Percentiles rank a stretch among this genome's conserved stretches.
Conservation (phyloP, 2,888 invertebrate species). For the Heterodera filipjevi region DNA sequence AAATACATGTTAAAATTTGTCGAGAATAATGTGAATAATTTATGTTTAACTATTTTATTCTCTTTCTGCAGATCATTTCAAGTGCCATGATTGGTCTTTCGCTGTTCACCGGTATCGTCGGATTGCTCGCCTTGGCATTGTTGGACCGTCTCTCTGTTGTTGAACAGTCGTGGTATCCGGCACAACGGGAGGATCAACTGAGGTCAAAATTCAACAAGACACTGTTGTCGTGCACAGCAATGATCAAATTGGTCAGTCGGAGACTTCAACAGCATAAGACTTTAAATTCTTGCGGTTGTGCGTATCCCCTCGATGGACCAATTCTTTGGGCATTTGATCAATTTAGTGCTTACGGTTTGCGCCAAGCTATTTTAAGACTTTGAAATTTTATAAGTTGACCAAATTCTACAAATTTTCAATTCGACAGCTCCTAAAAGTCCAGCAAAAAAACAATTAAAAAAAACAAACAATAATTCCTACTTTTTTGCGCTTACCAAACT, state of each 20-base stretch:
- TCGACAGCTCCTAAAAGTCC: too few relatives aligned
- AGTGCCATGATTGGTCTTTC: conserved; percentile 44
- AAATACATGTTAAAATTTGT: conserved; percentile 9
- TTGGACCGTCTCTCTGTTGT: conserved; percentile 57
- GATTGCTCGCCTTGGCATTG: conserved; percentile 53
- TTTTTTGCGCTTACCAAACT: too few relatives aligned
- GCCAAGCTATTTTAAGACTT: too few relatives aligned
- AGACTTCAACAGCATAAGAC: neutral
- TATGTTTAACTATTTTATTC: neutral
- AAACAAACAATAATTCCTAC: too few relatives aligned
- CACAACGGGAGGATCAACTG: conserved; percentile 29
- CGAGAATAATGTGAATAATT: conserved; percentile 21
- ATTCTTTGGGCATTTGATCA: too few relatives aligned
- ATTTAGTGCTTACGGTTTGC: too few relatives aligned
- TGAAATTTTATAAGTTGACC: too few relatives aligned
- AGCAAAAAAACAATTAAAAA: too few relatives aligned
- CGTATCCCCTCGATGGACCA: neutral
- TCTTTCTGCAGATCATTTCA: conserved; percentile 45
- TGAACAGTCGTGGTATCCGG: conserved; percentile 51
- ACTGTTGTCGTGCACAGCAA: conserved; percentile 25
- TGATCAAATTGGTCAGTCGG: conserved; percentile 24
- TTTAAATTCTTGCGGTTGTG: neutral
- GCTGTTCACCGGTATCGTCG: conserved; percentile 53
- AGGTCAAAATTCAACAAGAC: conserved; percentile 25
- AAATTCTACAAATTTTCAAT: too few relatives aligned